These are phyloP conservation scores for Riptortus pedestris DNA, from an alignment of 1,140 invertebrate species.

Conservation along the genomic window DNA sequence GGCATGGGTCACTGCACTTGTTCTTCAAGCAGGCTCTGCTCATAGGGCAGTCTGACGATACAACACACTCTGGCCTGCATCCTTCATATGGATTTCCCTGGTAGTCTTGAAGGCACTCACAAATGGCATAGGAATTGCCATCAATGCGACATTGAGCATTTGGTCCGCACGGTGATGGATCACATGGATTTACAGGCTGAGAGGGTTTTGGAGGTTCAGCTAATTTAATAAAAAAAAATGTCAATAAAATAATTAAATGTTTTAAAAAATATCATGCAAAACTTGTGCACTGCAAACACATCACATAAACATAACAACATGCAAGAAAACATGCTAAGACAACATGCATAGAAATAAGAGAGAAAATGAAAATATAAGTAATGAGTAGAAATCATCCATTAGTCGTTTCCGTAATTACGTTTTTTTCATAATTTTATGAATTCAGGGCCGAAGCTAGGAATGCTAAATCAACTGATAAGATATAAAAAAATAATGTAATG, in stretches of 20 bases:
- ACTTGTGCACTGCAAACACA: neutral
- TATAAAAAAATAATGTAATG: too few species aligned
- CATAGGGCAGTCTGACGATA: constrained; percentile 67
- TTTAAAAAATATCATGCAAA: neutral
- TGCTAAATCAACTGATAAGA: too few species aligned
- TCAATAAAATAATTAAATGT: neutral
- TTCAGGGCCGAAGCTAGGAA: too few species aligned
- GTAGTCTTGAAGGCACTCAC: constrained; percentile 58
- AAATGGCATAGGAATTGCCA: constrained; percentile 43
- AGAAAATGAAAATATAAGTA: too few species aligned
- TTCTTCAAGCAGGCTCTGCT: constrained; percentile 63
- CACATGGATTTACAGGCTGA: constrained; percentile 46
- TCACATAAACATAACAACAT: neutral
- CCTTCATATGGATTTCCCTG: constrained; percentile 68
- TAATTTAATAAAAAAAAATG: neutral
- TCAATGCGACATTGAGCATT: constrained; percentile 53
- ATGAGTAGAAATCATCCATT: too few species aligned
- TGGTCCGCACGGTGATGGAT: constrained; percentile 60
- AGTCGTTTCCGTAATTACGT: too few species aligned
- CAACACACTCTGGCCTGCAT: constrained; percentile 66
- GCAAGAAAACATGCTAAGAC: neutral
- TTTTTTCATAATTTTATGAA: too few species aligned
- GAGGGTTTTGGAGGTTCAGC: constrained; percentile 21
- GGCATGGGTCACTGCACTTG: constrained; percentile 72
- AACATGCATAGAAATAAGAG: constrained; percentile 8